Base-by-base conservation (phyloP, 2,888 invertebrate species). In the Eilema sororculum region DNA sequence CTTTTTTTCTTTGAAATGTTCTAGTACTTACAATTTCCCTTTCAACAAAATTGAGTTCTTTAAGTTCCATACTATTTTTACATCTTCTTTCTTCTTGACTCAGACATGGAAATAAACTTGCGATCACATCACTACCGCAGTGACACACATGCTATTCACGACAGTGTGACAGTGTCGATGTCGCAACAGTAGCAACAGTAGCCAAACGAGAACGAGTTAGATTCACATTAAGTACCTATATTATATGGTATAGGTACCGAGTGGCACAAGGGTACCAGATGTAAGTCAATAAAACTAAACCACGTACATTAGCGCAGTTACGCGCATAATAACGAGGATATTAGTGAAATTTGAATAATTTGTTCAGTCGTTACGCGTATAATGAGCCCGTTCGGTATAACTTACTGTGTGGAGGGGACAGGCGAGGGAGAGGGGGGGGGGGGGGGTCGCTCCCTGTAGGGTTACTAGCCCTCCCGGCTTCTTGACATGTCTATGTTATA, bases 301-400 rank as follows among this genome's bases (percentile, higher is more conserved):
- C 60, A 75, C 61, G 59, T 25, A 75, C 64, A 70, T 75, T 71
- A 71, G 68, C 63, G 74, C 76, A 73, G 70, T 74, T 74, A 75
- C 71, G 63, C 70, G 72, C 79, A 75, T 69, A 68, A 68, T 72
- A 79, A 81, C 73, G 74, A 74, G 70, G 68, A 60, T 77, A 74
- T 83, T 80, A 80, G 72, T 75, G 73, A 76, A 81, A 81, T 83
- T 77, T 80, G 71, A 82, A 81, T 83, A 83, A 82, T 83, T 84
- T 82, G 81, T 79, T 63, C 67, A 65, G 60, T 79, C 78, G 73
- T 78, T 81, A 78, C 69, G 68, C 78, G 78, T 73, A 74, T 67
- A 67, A 78, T 69, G 82, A 75, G 78, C 72, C 61, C 72, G 59
- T 37, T 60, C 9, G 22, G 61, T 65, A 30, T 60, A 69, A 61